phyloP scores from a whole-genome alignment of 2,113 vertebrate species.

The Propithecus coquereli region DNA sequence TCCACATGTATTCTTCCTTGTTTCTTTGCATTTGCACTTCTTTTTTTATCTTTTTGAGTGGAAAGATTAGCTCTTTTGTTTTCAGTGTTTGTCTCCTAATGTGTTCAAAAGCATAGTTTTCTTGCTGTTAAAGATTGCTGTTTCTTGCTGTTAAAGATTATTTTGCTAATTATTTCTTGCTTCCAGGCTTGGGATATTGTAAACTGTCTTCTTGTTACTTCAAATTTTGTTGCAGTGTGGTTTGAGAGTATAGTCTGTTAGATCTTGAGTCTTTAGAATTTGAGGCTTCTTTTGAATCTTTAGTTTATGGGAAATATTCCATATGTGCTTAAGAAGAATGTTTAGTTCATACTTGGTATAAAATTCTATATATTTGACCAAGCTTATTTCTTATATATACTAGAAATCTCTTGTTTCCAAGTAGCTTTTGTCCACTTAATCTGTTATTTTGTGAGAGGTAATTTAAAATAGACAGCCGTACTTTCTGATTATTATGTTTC shows the following conservation, averaged over 20 bases:
- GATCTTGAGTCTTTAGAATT: background rate
- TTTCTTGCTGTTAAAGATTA: background rate
- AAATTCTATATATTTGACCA: background rate
- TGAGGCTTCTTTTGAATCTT: background rate
- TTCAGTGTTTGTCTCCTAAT: background rate
- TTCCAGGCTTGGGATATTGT: background rate
- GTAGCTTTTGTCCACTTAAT: background rate
- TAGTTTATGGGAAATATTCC: background rate
- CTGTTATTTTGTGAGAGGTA: background rate
- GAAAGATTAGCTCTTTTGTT: background rate
- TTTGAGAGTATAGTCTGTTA: background rate
- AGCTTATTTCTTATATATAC: background rate
- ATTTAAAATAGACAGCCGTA: constrained; percentile 6
- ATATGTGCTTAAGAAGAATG: background rate
- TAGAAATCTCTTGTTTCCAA: background rate
- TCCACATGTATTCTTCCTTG: background rate
- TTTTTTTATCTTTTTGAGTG: background rate
- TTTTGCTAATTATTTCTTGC: constrained; percentile 8
- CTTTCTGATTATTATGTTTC: background rate
- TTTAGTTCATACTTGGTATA: background rate
- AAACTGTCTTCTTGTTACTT: constrained; percentile 4
- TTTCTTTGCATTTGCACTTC: background rate
- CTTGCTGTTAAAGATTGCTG: background rate
- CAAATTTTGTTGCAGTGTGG: background rate
- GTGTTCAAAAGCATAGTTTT: background rate